These are phyloP conservation scores for Coracias cyanogaster DNA, from an alignment of 2,797 vertebrate genomes.

Conservation along the genomic window DNA sequence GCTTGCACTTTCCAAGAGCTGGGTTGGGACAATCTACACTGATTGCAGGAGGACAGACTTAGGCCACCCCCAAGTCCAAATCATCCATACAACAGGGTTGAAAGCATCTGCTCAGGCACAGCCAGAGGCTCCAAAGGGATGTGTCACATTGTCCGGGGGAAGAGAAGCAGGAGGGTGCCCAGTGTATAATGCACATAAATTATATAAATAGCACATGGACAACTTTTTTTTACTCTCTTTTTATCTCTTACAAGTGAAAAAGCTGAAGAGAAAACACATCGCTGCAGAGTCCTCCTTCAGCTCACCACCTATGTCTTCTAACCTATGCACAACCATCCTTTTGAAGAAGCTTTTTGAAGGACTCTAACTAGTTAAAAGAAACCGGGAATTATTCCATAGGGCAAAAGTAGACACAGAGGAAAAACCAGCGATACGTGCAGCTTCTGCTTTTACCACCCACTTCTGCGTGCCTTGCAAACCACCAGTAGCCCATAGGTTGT, in stretches of 20 bases:
- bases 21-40: fast-evolving
- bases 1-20: not conserved
- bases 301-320: not conserved
- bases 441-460: not conserved
- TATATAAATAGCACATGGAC: not conserved
- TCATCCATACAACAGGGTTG: not conserved
- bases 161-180: not conserved
- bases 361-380: not conserved
- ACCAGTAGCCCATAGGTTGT: not conserved
- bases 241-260: not conserved
- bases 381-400: not conserved
- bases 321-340: not conserved
- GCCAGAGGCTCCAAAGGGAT: not conserved
- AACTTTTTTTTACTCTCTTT: not conserved
- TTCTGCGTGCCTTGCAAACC: not conserved
- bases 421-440: fast-evolving
- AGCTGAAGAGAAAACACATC: not conserved
- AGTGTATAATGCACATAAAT: fast-evolving
- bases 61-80: not conserved
- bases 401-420: not conserved
- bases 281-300: not conserved
- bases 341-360: not conserved
- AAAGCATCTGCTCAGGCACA: not conserved
- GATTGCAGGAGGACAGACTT: not conserved
- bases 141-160: fast-evolving